Conservation (phyloP, 2,888 invertebrate species). For the Agriopis aurantiaria region DNA sequence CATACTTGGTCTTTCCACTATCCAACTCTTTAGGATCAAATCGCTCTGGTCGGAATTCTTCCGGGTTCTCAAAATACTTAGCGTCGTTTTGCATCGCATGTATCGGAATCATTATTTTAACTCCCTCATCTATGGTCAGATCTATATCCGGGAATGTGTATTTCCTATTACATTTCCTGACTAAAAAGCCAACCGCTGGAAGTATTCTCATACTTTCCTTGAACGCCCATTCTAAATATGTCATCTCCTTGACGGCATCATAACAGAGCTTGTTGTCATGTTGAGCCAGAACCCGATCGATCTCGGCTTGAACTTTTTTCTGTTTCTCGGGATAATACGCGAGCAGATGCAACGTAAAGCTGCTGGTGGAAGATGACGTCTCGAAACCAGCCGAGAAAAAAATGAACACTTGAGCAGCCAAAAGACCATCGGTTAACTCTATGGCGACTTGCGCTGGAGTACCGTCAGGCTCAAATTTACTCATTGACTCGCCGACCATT, state of each 20-base stretch:
- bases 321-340: slow-evolving; percentile 72
- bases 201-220: slow-evolving; percentile 66
- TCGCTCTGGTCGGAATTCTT: slow-evolving; percentile 60
- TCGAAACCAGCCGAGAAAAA: slow-evolving; percentile 77
- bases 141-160: slow-evolving; percentile 56
- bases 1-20: slow-evolving; percentile 50
- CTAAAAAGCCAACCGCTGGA: slow-evolving; percentile 59
- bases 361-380: slow-evolving; percentile 73
- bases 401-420: slow-evolving; percentile 65
- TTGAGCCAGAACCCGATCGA: slow-evolving; percentile 61
- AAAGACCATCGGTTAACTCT: slow-evolving; percentile 55
- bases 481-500: slow-evolving; percentile 63
- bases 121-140: slow-evolving; percentile 63
- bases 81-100: slow-evolving; percentile 67
- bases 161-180: slow-evolving; percentile 57
- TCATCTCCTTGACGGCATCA: slow-evolving; percentile 64
- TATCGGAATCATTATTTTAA: slow-evolving; percentile 63
- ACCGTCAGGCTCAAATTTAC: slow-evolving; percentile 57
- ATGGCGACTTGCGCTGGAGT: slow-evolving; percentile 54
- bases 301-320: slow-evolving; percentile 63
- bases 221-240: slow-evolving; percentile 47
- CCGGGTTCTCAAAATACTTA: slow-evolving; percentile 63
- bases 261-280: slow-evolving; percentile 63
- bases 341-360: slow-evolving; percentile 67
- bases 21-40: slow-evolving; percentile 50